These are phyloP conservation scores for Porites lobata DNA, from an alignment of 92 coral and sea anemone species.

Conservation along the genomic window DNA sequence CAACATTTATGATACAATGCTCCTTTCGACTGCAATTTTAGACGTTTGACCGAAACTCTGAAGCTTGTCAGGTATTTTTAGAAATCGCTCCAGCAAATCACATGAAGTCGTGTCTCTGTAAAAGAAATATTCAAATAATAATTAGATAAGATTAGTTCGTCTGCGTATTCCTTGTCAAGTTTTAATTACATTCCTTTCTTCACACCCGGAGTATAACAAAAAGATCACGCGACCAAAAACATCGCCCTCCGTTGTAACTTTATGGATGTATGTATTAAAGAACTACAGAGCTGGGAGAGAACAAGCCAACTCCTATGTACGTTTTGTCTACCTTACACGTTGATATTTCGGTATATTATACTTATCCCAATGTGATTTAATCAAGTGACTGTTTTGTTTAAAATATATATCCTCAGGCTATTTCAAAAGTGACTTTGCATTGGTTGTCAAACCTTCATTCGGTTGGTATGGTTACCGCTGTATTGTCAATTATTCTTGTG, in stretches of 20 bases:
- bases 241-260: not conserved
- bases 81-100: conserved; percentile 11
- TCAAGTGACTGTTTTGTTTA: conserved; percentile 12
- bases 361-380: conserved; percentile 15
- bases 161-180: conserved; percentile 1
- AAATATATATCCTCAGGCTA: conserved; percentile 16
- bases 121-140: not conserved
- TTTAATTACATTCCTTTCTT: conserved; percentile 8
- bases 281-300: not conserved
- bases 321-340: not conserved
- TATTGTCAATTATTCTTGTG: not conserved
- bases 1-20: conserved; percentile 40
- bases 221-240: conserved; percentile 10
- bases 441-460: not conserved
- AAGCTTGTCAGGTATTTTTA: not conserved
- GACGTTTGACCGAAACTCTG: conserved; percentile 1
- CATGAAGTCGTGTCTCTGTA: not conserved
- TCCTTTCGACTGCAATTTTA: conserved; percentile 5
- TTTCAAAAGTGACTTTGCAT: not conserved
- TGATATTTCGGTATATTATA: conserved; percentile 33
- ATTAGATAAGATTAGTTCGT: conserved; percentile 24
- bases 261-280: not conserved
- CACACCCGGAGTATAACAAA: not conserved
- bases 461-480: not conserved
- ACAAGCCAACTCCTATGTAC: no score